Conservation (phyloP, 2,888 invertebrate genomes). For the Rambutsinella grinnellia region DNA sequence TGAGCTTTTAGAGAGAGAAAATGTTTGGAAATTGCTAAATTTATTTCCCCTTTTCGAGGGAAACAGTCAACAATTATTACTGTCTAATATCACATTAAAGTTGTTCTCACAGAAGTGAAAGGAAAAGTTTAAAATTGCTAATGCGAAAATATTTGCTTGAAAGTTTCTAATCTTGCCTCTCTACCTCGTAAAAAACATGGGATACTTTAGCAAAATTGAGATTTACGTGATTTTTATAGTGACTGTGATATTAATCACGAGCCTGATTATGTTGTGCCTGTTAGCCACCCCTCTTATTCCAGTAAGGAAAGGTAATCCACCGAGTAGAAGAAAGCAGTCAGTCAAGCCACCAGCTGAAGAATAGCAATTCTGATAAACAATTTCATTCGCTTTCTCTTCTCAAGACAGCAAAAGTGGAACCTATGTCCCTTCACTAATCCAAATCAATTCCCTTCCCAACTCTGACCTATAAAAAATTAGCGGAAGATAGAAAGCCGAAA, state of each 20-base stretch:
- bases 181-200: no score
- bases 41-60: no score
- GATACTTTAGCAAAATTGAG: slow-evolving; percentile 24
- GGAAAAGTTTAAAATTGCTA: no score
- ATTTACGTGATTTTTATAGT: slow-evolving; percentile 31
- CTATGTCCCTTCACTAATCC: not conserved
- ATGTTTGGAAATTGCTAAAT: no score
- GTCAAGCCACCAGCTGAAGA: not conserved
- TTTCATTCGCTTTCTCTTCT: no score
- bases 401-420: not conserved
- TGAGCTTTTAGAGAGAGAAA: no score
- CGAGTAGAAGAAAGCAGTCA: not conserved
- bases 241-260: slow-evolving; percentile 1
- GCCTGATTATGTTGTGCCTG: slow-evolving; percentile 26
- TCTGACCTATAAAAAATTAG: not conserved
- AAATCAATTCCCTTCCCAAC: not conserved
- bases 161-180: no score
- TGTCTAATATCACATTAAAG: no score
- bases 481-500: not conserved
- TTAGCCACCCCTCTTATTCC: slow-evolving; percentile 7
- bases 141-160: no score
- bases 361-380: not conserved
- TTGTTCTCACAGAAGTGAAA: no score
- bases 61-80: no score
- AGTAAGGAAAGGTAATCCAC: not conserved